Conservation (phyloP, 2,888 invertebrate genomes). For the Pyrochroa serraticornis region DNA sequence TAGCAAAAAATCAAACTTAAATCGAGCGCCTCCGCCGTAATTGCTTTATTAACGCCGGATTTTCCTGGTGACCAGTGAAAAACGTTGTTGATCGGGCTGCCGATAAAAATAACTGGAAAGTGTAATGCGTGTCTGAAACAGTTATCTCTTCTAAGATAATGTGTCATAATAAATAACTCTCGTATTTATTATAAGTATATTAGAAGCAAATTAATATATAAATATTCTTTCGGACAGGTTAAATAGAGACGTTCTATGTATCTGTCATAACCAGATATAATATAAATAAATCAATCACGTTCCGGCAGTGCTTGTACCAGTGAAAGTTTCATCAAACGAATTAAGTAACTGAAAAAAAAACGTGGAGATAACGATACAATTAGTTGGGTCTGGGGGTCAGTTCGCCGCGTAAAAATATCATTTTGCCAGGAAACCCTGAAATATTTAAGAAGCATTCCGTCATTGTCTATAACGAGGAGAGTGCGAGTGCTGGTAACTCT, state of each 20-base stretch:
- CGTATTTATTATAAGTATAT: slow-evolving; percentile 24
- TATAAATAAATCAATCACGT: slow-evolving; percentile 33
- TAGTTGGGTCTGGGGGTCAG: slow-evolving; percentile 13
- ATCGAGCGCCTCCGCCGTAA: slow-evolving; percentile 29
- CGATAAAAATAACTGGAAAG: slow-evolving; percentile 2
- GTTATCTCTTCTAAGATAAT: background rate
- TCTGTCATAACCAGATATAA: slow-evolving; percentile 33
- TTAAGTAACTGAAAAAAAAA: background rate
- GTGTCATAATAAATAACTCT: slow-evolving; percentile 22
- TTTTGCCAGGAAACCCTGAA: slow-evolving; percentile 34
- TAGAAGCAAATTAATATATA: slow-evolving; percentile 29
- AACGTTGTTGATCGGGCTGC: slow-evolving; percentile 1
- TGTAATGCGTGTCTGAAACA: slow-evolving; percentile 2
- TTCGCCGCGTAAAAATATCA: slow-evolving; percentile 29
- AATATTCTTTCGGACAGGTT: slow-evolving; percentile 28
- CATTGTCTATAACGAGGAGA: slow-evolving; percentile 45
- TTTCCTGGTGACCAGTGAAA: slow-evolving; percentile 6
- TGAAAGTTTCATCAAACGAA: slow-evolving; percentile 11
- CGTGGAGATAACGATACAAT: slow-evolving; percentile 2
- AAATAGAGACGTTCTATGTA: slow-evolving; percentile 34
- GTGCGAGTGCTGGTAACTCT: slow-evolving; percentile 31
- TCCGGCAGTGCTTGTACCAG: slow-evolving; percentile 5
- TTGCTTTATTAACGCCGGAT: slow-evolving; percentile 29
- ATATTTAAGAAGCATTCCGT: slow-evolving; percentile 42
- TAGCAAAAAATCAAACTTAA: slow-evolving; percentile 29